Evolutionary conservation across 1,140 invertebrate genomes (phyloP).

Genomic region (Drosophila kanapiae): DNA sequence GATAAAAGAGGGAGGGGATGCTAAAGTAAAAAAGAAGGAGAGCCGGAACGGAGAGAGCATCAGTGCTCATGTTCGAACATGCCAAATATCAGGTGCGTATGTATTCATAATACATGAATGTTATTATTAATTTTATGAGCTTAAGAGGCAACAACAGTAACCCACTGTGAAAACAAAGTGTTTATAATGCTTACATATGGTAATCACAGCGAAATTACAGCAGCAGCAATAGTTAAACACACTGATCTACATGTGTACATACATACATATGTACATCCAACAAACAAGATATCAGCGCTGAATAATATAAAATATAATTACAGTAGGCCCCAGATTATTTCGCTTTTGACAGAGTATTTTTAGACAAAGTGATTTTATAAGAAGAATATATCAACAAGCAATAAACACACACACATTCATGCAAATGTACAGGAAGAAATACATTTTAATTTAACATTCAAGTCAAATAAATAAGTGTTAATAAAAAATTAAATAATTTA

Average conservation of each 20-base stretch:
- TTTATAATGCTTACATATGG: conserved; percentile 9
- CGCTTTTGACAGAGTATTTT: conserved; percentile 12
- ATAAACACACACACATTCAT: not conserved
- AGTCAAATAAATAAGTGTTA: not conserved
- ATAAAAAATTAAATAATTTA: not conserved
- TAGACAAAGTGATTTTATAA: conserved; percentile 16
- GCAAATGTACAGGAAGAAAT: not conserved
- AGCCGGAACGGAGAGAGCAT: conserved; percentile 1
- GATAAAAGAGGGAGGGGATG: not conserved
- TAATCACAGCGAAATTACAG: conserved; percentile 15
- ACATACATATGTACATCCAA: not conserved
- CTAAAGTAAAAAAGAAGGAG: not conserved
- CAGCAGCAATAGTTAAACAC: conserved; percentile 11
- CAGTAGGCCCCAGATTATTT: conserved; percentile 3
- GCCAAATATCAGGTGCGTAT: conserved; percentile 8
- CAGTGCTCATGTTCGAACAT: not conserved
- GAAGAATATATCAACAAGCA: not conserved
- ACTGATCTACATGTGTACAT: not conserved
- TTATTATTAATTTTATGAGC: conserved; percentile 6
- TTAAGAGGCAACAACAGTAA: conserved; percentile 15
- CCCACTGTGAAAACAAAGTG: conserved; percentile 1
- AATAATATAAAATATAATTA: not conserved
- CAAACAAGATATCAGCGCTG: not conserved
- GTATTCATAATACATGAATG: conserved; percentile 10
- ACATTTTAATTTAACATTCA: not conserved